Base-by-base conservation (phyloP, 92 coral and sea anemone species). In the Epizoanthus fatuus region DNA sequence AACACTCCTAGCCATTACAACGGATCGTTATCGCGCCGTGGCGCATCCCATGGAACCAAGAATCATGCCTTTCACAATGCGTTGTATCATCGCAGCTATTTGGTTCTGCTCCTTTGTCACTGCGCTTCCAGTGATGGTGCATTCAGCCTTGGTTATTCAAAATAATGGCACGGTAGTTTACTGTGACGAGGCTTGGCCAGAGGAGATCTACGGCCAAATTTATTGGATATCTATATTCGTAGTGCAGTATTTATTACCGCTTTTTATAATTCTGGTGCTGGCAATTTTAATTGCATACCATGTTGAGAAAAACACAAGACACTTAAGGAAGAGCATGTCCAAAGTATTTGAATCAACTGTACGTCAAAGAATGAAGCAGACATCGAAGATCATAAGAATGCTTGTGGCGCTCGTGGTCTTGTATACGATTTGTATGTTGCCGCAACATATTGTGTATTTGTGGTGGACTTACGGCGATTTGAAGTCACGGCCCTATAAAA, bases 141-240 rank as follows among this genome's bases (percentile, higher is more conserved):
- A 77, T 44, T 77, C 82, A 40, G 15, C 70, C 0, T 60, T 77
- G 29, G 47, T 14, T 0, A 63, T 83, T 3, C 58, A 87, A 55
- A 89, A 88, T 6, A 96, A 98, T 3, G 98, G 98, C 7, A 82
- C 84, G 17, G 63, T 66, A 22, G 92, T 93, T n/a, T 96, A 84
- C 85, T 96, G 99, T 49, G 98, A 94, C 64, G 99, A 96, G 37
- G 45, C 59, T 0, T 96, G 99, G 99, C 96, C 96, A 4, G 84
- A 84, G 5, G 79, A 69, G 54, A 63, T 82, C 15, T 94, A 93
- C 45, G 32, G 79, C 7, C 59, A 75, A 40, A 73, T 91, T 29
- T 96, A 96, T 35, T 96, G 99, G 99, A 96, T 95, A 37, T 91
- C 96, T 22, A 96, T 96, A 16, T 96, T 96, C 73, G 93, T 96